A percentile compares a stretch with the other conserved stretches of the same genome.
These are phyloP conservation scores for Lordiphosa fenestrarum DNA, from an alignment of 2,888 invertebrate species.

Conservation along the genomic window DNA sequence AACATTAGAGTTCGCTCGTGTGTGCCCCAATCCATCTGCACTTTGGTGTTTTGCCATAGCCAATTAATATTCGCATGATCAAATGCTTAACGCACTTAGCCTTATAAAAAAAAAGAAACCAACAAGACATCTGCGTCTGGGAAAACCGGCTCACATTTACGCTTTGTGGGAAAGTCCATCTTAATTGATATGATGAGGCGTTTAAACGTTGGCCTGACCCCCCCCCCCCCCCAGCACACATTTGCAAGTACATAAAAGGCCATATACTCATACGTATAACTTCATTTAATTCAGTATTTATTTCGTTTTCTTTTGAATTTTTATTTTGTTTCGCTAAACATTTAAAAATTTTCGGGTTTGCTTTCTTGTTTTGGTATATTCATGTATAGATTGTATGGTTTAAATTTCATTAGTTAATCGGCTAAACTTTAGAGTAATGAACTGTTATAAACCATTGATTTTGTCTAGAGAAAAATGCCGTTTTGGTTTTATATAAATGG, in stretches of 20 bases:
- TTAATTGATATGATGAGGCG: constrained; percentile 63
- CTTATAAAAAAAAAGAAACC: constrained; percentile 66
- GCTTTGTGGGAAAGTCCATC: constrained; percentile 65
- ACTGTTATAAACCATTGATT: constrained; percentile 50
- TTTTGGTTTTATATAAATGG: constrained; percentile 25
- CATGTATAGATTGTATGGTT: constrained; percentile 32
- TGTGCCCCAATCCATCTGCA: constrained; percentile 25
- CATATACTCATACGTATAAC: constrained; percentile 26
- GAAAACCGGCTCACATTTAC: constrained; percentile 63
- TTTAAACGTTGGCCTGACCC: constrained; percentile 51
- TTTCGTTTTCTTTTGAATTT: constrained; percentile 50
- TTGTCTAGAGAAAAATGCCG: constrained; percentile 47
- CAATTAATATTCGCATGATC: constrained; percentile 76
- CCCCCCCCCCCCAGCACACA: constrained; percentile 32
- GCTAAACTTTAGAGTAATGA: constrained; percentile 1
- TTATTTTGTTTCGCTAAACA: constrained; percentile 34
- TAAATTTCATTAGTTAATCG: constrained; percentile 39
- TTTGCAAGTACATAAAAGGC: constrained; percentile 3
- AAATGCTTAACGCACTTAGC: constrained; percentile 76
- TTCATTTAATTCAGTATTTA: constrained; percentile 56
- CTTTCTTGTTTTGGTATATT: constrained; percentile 19
- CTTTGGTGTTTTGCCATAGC: constrained; percentile 61
- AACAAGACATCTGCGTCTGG: constrained; percentile 53
- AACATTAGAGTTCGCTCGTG: constrained; percentile 53
- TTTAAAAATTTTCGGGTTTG: constrained; percentile 34